Evolutionary conservation across 1,140 invertebrate species (phyloP), one percentile per base, ranked within the genome.

Genomic region (Tetragnatha versicolor): DNA sequence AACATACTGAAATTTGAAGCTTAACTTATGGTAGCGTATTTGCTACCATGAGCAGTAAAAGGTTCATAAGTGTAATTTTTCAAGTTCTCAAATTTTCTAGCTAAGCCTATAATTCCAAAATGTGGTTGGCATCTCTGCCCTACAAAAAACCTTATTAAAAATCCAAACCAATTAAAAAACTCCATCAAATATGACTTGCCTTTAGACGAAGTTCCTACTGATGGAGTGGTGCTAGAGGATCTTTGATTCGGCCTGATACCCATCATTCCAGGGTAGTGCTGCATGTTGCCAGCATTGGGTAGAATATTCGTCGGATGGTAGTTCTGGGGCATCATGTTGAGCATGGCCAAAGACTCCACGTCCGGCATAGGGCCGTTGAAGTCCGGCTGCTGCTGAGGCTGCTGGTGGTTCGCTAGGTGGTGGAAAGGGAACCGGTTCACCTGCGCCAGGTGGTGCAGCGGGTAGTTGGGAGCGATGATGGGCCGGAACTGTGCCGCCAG

Each of bases 391-490:
- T 69, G 82, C 78, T 63, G 83, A 33, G 79, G 80, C 33, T 68
- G 58, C 83, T 84, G 73, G n/a, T 80, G 79, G 27, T 78, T 78
- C n/a, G 63, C 27, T 29, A 49, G 20, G 33, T 45, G 55, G 27
- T 79, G 76, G 20, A 69, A 79, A 69, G 37, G 37, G 51, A 79
- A 79, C 10, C 65, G 53, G 29, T 58, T 60, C 22, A 79, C 35
- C 69, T 79, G 25, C 42, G 70, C 42, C 88, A 88, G 47, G 22
- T 49, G 42, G 61, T 72, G 69, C 42, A 81, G 61, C 37, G 77
- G 47, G 42, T 51, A 66, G 29, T 35, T 45, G 17, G 39, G 65
- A 3, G 78, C 25, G n/a, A 79, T 35, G 25, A 79, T 79, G 17
- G 76, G 76, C 20, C 76, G 42, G 22, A 79, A 79, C 22, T 72